phyloP scores from a whole-genome alignment of 2,888 invertebrate species.

The Hofmannophila pseudospretella region DNA sequence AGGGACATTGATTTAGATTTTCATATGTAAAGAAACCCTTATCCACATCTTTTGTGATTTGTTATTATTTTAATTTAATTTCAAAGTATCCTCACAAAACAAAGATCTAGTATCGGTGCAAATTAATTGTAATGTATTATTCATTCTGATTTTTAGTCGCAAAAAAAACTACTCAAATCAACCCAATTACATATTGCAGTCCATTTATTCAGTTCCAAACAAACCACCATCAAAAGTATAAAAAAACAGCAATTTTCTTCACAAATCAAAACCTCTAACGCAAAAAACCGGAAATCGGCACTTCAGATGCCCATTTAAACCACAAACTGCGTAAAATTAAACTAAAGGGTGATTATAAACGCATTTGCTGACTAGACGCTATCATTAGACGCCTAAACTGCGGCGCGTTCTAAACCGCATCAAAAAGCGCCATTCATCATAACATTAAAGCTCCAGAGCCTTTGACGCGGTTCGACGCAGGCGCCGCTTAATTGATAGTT shows the following conservation, averaged over 20 bases:
- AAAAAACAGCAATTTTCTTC: not conserved
- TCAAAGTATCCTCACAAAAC: too few relatives aligned
- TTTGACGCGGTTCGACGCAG: conserved; percentile 31
- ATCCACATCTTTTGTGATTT: too few relatives aligned
- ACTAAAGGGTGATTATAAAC: conserved; percentile 24
- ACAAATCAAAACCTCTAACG: not conserved
- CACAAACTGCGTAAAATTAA: conserved; percentile 31
- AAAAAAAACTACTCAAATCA: too few relatives aligned
- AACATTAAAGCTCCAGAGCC: conserved; percentile 17
- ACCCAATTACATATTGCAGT: not conserved
- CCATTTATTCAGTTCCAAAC: not conserved
- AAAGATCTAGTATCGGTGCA: too few relatives aligned
- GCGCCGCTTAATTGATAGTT: conserved; percentile 73
- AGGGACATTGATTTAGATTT: too few relatives aligned
- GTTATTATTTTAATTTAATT: too few relatives aligned
- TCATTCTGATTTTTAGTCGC: too few relatives aligned
- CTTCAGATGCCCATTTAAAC: conserved; percentile 29
- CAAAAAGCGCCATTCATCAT: conserved; percentile 41
- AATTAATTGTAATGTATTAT: too few relatives aligned
- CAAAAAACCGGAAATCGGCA: conserved; percentile 9
- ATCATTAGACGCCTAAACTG: conserved; percentile 22
- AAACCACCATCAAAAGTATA: too few relatives aligned
- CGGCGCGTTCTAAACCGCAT: conserved; percentile 24
- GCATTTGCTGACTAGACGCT: conserved; percentile 17
- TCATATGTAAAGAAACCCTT: too few relatives aligned